These are phyloP conservation scores for Sesamia nonagrioides DNA, from an alignment of 1,140 invertebrate genomes.

Conservation along the genomic window DNA sequence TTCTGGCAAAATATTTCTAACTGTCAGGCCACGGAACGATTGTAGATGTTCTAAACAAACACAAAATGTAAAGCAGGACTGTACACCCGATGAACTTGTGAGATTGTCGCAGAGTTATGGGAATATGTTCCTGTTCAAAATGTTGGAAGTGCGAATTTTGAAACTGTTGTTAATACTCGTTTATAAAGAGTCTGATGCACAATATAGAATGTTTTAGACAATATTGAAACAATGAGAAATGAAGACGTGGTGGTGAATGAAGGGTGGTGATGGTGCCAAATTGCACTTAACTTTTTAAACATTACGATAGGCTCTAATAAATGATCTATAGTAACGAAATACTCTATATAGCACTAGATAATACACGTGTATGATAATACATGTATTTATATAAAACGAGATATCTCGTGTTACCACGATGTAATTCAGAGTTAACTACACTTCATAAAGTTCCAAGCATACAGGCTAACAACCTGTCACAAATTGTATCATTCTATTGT, in stretches of 20 bases:
- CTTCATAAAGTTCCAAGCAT: too few relatives aligned
- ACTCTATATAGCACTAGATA: too few relatives aligned
- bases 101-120: slow-evolving; percentile 35
- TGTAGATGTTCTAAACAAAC: slow-evolving; percentile 38
- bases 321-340: too few relatives aligned
- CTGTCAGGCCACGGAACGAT: slow-evolving; percentile 20
- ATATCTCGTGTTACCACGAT: too few relatives aligned
- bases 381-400: too few relatives aligned
- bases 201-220: not conserved
- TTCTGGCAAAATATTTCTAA: slow-evolving; percentile 41
- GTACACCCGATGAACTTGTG: slow-evolving; percentile 31
- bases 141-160: slow-evolving; percentile 23
- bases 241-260: not conserved
- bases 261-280: not conserved
- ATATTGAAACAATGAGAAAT: not conserved
- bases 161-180: slow-evolving; percentile 12
- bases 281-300: not conserved
- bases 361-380: too few relatives aligned
- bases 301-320: too few relatives aligned
- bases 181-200: not conserved
- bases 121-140: slow-evolving; percentile 34
- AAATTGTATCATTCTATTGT: not conserved
- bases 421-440: not conserved
- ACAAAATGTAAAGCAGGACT: slow-evolving; percentile 36
- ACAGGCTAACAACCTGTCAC: not conserved